Evolutionary conservation across 2,888 invertebrate genomes (phyloP), one percentile per base, ranked within the genome.

Genomic region (Netelia melanura): DNA sequence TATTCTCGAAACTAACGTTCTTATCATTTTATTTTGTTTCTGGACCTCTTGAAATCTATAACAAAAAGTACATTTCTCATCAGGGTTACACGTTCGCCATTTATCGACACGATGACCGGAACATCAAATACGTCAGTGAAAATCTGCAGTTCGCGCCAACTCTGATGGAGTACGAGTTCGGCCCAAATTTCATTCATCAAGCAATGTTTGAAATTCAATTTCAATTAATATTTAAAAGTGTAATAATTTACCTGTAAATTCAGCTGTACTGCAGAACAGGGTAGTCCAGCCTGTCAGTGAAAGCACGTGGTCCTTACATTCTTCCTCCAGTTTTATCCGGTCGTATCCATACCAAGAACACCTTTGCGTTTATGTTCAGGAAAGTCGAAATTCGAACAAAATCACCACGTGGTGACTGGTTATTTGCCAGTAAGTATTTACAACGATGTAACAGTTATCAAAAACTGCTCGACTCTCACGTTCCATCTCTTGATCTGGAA

Each of bases 381-480:
- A 95, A 94, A 56, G 94, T 97, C 11, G 95, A 96, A 90, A 94
- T 97, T 2, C 95, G 95, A 25, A 97, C 97, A 0, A 96, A 96
- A 92, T 90, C 97, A 25, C 97, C 97, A 0, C 94, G 95, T 86
- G 97, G 97, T 0, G 96, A 97, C 91, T 97, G 97, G 97, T 94
- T 97, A 21, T 95, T 96, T 90, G 97, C 97, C 72, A 95, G 97
- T 97, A 94, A 94, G 90, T 84, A 78, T 30, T 54, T 30, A 30
- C 3, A 30, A 30, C 30, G 30, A 30, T 30, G 30, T 30, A 30
- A 30, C 30, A 30, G 3, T 30, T 30, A 30, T 30, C n/a, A 58
- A 52, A 68, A 61, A 48, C 71, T 58, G 23, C 11, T 9, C 30
- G 30, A 64, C 80, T 80, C 75, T 86, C 83, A 54, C 81, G 88